These are phyloP conservation scores for Drosophila mimica DNA, from an alignment of 2,888 invertebrate species.

Conservation along the genomic window DNA sequence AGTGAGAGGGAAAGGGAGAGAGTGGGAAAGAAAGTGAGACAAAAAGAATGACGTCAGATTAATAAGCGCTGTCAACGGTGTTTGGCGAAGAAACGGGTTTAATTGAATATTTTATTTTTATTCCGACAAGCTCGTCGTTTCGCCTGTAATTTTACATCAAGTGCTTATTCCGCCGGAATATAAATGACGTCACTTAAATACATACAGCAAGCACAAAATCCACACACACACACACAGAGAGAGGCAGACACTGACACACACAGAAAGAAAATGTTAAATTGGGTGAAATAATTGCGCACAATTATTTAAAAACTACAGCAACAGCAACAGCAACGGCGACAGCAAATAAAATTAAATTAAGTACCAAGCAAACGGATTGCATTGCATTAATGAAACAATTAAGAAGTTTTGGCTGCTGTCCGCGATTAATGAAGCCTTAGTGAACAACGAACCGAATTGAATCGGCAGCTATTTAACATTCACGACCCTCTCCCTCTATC, in stretches of 20 bases:
- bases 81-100: conserved; percentile 69
- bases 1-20: too few species aligned
- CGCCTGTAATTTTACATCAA: conserved; percentile 75
- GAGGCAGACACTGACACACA: conserved; percentile 13
- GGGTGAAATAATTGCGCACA: conserved; percentile 77
- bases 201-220: conserved; percentile 56
- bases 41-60: conserved; percentile 66
- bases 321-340: conserved; percentile 44
- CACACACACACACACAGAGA: conserved; percentile 18
- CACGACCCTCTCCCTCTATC: neutral
- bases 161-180: conserved; percentile 77
- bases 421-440: conserved; percentile 76
- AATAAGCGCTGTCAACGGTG: conserved; percentile 74
- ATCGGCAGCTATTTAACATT: conserved; percentile 40
- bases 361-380: conserved; percentile 76
- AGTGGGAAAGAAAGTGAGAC: neutral
- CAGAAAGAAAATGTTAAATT: conserved; percentile 72
- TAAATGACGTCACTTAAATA: conserved; percentile 78
- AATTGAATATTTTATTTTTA: conserved; percentile 78
- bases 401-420: conserved; percentile 59
- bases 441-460: conserved; percentile 33
- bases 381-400: conserved; percentile 78
- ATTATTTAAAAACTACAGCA: conserved; percentile 74
- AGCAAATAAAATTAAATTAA: conserved; percentile 78
- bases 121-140: conserved; percentile 34